A percentile compares a stretch with the other conserved stretches of the same genome.
Conservation (phyloP, 2,113 vertebrate species). For the Amphilophus citrinellus region DNA sequence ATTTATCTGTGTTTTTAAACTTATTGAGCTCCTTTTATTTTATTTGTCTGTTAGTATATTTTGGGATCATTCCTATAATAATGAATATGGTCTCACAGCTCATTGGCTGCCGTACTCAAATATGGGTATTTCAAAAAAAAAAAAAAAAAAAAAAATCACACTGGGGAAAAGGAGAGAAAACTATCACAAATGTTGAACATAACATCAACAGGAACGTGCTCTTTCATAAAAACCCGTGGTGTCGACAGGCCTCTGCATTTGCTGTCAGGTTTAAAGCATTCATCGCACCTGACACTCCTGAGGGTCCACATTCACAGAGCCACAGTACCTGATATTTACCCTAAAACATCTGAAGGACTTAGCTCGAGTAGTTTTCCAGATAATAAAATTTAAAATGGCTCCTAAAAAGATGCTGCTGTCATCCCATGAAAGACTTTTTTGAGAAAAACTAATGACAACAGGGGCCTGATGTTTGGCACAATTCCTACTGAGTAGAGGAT, state of each 20-base stretch:
- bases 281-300: neutral
- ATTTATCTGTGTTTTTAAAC: neutral
- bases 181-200: too few species aligned
- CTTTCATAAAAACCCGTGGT: neutral
- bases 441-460: neutral
- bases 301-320: neutral
- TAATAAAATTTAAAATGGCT: conserved; percentile 5
- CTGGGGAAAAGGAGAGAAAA: too few species aligned
- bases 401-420: neutral
- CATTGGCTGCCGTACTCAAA: neutral
- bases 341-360: neutral
- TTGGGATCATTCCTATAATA: too few species aligned
- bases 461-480: neutral
- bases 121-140: too few species aligned
- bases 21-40: neutral
- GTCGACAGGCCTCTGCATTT: neutral
- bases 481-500: too few species aligned
- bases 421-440: neutral
- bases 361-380: neutral
- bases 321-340: neutral
- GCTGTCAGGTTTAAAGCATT: neutral
- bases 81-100: neutral
- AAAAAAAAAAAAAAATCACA: too few species aligned
- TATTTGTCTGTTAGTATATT: neutral
- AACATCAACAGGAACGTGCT: too few species aligned